phyloP scores from a whole-genome alignment of 1,140 invertebrate species.

The Anastrepha ludens region DNA sequence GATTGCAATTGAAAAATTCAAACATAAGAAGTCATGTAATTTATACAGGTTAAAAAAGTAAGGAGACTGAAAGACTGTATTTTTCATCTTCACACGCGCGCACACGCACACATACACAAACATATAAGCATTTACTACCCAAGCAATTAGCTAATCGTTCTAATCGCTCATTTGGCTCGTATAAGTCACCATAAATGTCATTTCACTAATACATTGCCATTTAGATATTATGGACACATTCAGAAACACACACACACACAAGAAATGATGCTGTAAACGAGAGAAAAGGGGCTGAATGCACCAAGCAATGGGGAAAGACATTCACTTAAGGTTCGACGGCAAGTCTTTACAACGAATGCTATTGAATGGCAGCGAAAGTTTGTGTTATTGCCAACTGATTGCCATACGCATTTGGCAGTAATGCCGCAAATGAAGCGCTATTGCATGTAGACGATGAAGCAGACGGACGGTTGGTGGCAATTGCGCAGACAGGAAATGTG shows the following conservation, averaged over 20 bases:
- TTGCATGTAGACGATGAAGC: neutral
- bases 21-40: too few species aligned
- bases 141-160: slow-evolving; percentile 42
- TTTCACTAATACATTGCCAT: neutral
- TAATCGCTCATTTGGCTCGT: neutral
- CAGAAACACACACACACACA: neutral
- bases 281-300: neutral
- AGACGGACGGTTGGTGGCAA: too few species aligned
- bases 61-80: too few species aligned
- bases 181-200: slow-evolving; percentile 39
- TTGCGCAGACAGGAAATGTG: too few species aligned
- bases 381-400: slow-evolving; percentile 42
- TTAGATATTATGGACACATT: neutral
- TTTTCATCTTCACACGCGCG: too few species aligned
- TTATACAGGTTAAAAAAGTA: too few species aligned
- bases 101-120: too few species aligned
- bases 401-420: neutral
- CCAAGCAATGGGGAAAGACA: neutral
- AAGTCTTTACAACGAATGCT: neutral
- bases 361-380: slow-evolving; percentile 28
- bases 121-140: neutral
- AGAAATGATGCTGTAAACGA: neutral
- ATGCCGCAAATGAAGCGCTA: neutral
- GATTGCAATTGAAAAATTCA: too few species aligned
- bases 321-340: neutral